Evolutionary conservation across 2,113 vertebrate species (phyloP).

Genomic region (Nipponia nippon): DNA sequence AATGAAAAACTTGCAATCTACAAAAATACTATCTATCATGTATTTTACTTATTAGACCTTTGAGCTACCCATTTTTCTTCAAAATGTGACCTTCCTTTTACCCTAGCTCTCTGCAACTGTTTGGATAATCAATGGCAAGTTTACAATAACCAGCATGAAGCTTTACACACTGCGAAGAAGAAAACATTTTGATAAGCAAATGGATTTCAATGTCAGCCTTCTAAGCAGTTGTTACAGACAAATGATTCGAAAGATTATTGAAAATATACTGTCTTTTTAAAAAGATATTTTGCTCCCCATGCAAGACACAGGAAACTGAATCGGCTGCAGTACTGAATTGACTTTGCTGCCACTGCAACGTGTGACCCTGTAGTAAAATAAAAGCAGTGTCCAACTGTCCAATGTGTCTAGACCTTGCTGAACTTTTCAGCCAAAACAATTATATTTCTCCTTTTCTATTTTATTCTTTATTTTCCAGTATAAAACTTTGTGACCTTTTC

Average conservation of each 20-base stretch:
- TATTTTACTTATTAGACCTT: conserved; percentile 11
- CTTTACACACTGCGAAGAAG: background rate
- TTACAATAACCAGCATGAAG: conserved; percentile 15
- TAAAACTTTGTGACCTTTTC: conserved; percentile 38
- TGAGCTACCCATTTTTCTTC: background rate
- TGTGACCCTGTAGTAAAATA: background rate
- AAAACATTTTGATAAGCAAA: conserved; percentile 51
- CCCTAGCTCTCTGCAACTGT: background rate
- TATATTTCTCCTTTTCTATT: conserved; percentile 34
- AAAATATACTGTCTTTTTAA: background rate
- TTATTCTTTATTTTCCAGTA: conserved; percentile 20
- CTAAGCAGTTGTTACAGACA: conserved; percentile 6
- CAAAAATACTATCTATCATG: background rate
- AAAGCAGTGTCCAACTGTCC: conserved; percentile 7
- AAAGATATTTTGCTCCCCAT: background rate
- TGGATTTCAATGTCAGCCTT: background rate
- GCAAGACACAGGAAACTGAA: background rate
- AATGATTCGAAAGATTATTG: conserved; percentile 14
- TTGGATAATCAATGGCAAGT: conserved; percentile 45
- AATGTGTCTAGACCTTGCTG: background rate
- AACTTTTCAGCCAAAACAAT: conserved; percentile 43
- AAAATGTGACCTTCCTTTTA: conserved; percentile 39
- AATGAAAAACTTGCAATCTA: background rate
- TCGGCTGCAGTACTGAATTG: background rate
- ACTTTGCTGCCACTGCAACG: background rate